Evolutionary conservation across 1,140 invertebrate species (phyloP).

Genomic region (Ooceraea biroi): DNA sequence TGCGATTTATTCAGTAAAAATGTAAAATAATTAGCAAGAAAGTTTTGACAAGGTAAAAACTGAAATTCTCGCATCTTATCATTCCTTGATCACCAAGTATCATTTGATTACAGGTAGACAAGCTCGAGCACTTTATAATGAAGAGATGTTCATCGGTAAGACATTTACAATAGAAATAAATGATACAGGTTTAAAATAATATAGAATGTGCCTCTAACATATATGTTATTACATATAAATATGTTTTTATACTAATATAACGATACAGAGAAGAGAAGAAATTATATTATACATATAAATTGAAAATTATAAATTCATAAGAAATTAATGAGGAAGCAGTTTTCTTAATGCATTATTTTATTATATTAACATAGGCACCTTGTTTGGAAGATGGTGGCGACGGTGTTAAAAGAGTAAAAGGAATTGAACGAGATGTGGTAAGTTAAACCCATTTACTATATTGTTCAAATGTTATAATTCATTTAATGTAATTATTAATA

Average conservation of each 20-base stretch:
- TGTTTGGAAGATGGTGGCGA: conserved; percentile 50
- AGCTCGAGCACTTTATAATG: conserved; percentile 30
- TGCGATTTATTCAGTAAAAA: background rate
- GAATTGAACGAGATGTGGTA: conserved; percentile 3
- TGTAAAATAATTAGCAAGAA: too few species aligned
- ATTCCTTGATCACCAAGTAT: background rate
- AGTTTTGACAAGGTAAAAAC: background rate
- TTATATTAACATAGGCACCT: conserved; percentile 52
- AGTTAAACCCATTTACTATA: conserved; percentile 7
- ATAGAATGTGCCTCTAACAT: background rate
- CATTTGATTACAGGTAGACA: conserved; percentile 6
- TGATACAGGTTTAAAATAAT: background rate
- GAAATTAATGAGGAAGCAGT: background rate
- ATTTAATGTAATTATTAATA: background rate
- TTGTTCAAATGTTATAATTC: background rate
- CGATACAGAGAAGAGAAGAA: background rate
- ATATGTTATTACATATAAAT: background rate
- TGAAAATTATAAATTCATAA: background rate
- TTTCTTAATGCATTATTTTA: background rate
- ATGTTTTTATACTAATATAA: background rate
- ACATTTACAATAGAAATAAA: background rate
- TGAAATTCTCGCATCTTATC: background rate
- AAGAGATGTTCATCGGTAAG: conserved; percentile 71
- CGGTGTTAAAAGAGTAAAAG: conserved; percentile 51
- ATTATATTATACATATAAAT: background rate